phyloP scores from a whole-genome alignment of 2,113 vertebrate species.

The Puntigrus tetrazona region DNA sequence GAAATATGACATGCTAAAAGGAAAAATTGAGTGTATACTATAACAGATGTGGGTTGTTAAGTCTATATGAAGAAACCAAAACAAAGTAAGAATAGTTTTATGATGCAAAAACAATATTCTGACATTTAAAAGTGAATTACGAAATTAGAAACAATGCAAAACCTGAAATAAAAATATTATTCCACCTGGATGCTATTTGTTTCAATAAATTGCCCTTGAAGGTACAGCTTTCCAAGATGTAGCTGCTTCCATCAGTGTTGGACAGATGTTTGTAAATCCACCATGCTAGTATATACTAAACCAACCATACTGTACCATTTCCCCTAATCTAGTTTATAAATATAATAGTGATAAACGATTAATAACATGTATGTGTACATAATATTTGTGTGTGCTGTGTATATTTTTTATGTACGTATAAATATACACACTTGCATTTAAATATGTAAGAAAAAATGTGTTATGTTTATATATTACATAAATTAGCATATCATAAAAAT shows the following conservation, averaged over 20 bases:
- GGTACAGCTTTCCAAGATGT: not conserved
- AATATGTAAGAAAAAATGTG: too few relatives aligned
- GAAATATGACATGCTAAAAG: not conserved
- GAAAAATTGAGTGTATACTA: not conserved
- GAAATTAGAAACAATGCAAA: not conserved
- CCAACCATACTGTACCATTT: not conserved
- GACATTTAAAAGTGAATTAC: not conserved
- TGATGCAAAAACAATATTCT: not conserved
- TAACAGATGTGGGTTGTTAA: not conserved
- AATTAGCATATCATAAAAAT: too few relatives aligned
- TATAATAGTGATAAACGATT: too few relatives aligned
- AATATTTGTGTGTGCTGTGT: too few relatives aligned
- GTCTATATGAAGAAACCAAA: not conserved
- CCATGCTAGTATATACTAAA: not conserved
- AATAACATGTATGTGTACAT: too few relatives aligned
- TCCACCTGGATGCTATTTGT: conserved; percentile 3
- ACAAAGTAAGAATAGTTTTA: not conserved
- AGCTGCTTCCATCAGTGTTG: not conserved
- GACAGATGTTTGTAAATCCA: conserved; percentile 9
- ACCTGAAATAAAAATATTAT: not conserved
- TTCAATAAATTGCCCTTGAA: not conserved
- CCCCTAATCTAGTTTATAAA: not conserved
- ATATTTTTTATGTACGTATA: too few relatives aligned
- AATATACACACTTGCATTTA: too few relatives aligned
- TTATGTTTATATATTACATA: too few relatives aligned